Evolutionary conservation across 92 coral and sea anemone species (phyloP), one percentile per base, ranked within the genome.

Genomic region (Isaurus tuberculatus): DNA sequence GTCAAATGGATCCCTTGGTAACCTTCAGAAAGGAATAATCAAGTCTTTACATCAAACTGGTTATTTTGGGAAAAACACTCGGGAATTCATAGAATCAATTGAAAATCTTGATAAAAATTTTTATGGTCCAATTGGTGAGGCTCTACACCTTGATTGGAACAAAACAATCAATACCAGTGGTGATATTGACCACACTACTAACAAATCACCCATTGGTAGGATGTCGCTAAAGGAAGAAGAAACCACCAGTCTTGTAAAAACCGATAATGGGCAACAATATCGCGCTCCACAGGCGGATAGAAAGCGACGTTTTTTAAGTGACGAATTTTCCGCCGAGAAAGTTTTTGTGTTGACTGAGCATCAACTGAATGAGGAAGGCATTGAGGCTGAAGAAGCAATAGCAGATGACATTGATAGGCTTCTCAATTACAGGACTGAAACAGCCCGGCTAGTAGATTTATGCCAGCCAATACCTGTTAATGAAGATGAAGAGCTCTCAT

Each of bases 381-480:
- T 2, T 20, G 53, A 28, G 22, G 82, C 7, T 15, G 32, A 23
- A 3, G 11, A 40, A 40, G 33, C 29, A 5, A 53, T 19, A 26
- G 19, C 53, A 22, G 4, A 63, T 0, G 40, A 44, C 48, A 53
- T 61, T 19, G 53, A 61, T 13, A 36, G 20, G 4, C 83, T 65
- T 48, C 60, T 43, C 37, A 43, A 58, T 15, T 88, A 48, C 55
- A 57, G 91, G 5, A 73, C 85, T 67, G 86, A 91, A 28, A 93
- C 97, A 8, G 91, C 90, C 11, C 79, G 92, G 72, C 90, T 94
- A 2, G 90, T 94, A 23, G 90, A 94, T 70, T 87, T 91, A 65
- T 94, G 98, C 16, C 91, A 86, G 78, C 92, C 98, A 0, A 80
- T 72, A 2, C 93, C 96, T 30, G 80, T 63, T 6, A 83, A 83